Base-by-base conservation (phyloP, 2,113 vertebrate species). In the Bolborhynchus lineola region DNA sequence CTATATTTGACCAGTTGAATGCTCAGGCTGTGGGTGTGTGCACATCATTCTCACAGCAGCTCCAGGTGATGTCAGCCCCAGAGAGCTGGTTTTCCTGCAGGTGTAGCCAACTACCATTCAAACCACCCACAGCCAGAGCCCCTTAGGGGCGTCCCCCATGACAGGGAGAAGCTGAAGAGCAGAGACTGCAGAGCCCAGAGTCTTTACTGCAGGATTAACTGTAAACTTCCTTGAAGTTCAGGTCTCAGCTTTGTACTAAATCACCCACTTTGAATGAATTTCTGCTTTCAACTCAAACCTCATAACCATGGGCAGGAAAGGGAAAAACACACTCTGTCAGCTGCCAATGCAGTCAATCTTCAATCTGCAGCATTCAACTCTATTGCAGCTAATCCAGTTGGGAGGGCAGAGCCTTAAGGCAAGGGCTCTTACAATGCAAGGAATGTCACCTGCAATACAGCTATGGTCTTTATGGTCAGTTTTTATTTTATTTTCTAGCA, bases 241-340 rank as follows among this genome's bases (percentile, higher is more conserved):
- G 74, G 85, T 92, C 72, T 78, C 6, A 2, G 76, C 82, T 92
- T 80, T 81, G 79, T 55, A 64, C 42, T 88, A 70, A 68, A 63
- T 94, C 82, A 89, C 59, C 33, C 37, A 0, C 35, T 57, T 69
- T 8, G 3, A 94, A 89, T 33, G 19, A 72, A 63, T 72, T 92
- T 87, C 53, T 88, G 79, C 92, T 94, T 93, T 94, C 67, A 95
- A 76, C 88, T 86, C 42, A 65, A 70, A 64, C 74, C 35, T 53
- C 70, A 69, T 4, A 79, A 90, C 87, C 79, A 53, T 0, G 0
- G 29, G 69, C 52, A 28, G 33, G 39, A 39, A 57, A 87, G 74
- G 77, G 47, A 71, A 78, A 88, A 91, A 62, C 77, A 83, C 67
- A 77, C 35, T 33, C 80, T 84, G 60, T 59, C 85, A 95, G 76